Evolutionary conservation across 2,888 invertebrate species (phyloP).

Genomic region (Micropterix aruncella): DNA sequence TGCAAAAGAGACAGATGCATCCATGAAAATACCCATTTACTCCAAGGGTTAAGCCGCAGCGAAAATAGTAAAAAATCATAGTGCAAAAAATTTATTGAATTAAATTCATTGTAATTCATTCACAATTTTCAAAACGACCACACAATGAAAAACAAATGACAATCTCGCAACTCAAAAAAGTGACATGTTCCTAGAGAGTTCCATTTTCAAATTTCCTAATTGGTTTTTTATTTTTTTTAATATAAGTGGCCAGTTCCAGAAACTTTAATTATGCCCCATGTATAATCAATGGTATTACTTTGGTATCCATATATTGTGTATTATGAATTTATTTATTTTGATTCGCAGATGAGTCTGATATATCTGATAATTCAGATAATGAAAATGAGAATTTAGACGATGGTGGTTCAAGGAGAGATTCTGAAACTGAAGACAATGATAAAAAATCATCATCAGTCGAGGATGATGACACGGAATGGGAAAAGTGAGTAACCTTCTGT

Average conservation of each 20-base stretch:
- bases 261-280: background rate
- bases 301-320: too few relatives aligned
- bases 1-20: too few relatives aligned
- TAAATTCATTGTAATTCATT: too few relatives aligned
- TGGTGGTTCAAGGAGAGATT: conserved; percentile 22
- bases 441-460: conserved; percentile 42
- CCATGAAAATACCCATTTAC: too few relatives aligned
- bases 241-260: background rate
- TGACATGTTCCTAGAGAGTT: too few relatives aligned
- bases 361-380: conserved; percentile 36
- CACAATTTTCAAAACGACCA: too few relatives aligned
- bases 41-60: too few relatives aligned
- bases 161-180: too few relatives aligned
- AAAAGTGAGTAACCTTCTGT: conserved; percentile 49
- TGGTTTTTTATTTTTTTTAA: background rate
- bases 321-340: background rate
- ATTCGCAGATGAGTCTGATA: conserved; percentile 26
- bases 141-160: too few relatives aligned
- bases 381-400: conserved; percentile 35
- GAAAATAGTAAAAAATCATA: too few relatives aligned
- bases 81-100: too few relatives aligned
- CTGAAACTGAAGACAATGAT: conserved; percentile 39
- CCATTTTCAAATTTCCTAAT: background rate
- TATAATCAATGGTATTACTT: too few relatives aligned
- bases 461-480: conserved; percentile 87